Conservation (phyloP, 2,797 vertebrate species). For the Salmo trutta region DNA sequence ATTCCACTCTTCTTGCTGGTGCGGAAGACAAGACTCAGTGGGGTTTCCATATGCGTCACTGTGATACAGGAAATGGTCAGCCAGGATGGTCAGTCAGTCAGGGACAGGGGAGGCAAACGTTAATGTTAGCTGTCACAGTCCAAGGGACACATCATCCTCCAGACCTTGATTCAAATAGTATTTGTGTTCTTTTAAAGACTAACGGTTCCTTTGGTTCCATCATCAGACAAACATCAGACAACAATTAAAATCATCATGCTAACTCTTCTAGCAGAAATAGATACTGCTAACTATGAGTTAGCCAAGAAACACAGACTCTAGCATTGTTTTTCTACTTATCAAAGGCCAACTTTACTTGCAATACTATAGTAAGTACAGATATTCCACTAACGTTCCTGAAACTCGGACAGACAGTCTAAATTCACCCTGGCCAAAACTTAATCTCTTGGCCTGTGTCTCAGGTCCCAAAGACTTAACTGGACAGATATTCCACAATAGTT, state of each 20-base stretch:
- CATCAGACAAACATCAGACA: neutral
- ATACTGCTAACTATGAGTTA: neutral
- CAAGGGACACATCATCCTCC: neutral
- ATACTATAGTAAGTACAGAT: neutral
- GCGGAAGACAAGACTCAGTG: constrained; percentile 44
- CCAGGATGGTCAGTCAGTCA: neutral
- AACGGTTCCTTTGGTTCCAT: too few species aligned
- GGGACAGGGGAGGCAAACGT: neutral
- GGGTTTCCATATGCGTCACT: constrained; percentile 57
- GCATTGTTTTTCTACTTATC: neutral
- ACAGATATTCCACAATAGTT: too few species aligned
- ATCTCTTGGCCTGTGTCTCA: constrained; percentile 14
- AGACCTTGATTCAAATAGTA: too few species aligned
- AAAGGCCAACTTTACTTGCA: neutral
- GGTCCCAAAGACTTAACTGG: constrained; percentile 4
- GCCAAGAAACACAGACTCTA: neutral
- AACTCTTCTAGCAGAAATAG: neutral
- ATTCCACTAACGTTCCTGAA: neutral
- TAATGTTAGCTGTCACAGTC: neutral
- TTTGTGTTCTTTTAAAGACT: too few species aligned
- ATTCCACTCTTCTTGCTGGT: constrained; percentile 65
- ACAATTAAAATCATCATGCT: neutral
- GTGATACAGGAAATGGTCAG: constrained; percentile 35
- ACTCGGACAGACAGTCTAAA: neutral
- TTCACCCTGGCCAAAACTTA: neutral